Percentiles rank a stretch among this genome's conserved stretches.
Evolutionary conservation across 1,140 invertebrate genomes (phyloP).

Genomic region (Platyscapa corneri): DNA sequence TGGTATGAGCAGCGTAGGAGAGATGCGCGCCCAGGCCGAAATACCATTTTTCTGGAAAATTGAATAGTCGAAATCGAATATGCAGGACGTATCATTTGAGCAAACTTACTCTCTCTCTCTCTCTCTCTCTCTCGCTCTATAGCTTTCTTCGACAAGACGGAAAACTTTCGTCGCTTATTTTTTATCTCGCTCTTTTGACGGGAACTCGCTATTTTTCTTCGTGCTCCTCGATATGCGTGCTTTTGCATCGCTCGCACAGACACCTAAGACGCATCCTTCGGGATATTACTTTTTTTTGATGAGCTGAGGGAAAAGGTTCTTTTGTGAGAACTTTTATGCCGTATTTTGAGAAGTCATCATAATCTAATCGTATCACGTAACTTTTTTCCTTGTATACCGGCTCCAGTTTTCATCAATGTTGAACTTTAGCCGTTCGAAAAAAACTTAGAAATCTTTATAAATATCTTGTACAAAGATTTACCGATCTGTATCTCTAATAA

Average conservation of each 20-base stretch:
- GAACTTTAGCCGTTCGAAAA: background rate
- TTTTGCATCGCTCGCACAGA: constrained; percentile 30
- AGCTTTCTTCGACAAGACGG: background rate
- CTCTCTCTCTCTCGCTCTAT: constrained; percentile 1
- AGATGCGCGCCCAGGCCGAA: constrained; percentile 29
- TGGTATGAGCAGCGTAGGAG: background rate
- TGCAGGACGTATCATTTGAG: constrained; percentile 39
- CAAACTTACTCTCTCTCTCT: constrained; percentile 6
- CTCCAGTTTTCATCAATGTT: background rate
- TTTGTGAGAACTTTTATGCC: constrained; percentile 32
- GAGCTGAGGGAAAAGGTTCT: constrained; percentile 12
- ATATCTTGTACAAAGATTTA: too few species aligned
- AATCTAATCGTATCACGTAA: constrained; percentile 9
- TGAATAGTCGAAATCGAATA: constrained; percentile 70
- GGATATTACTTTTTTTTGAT: constrained; percentile 40
- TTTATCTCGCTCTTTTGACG: constrained; percentile 46
- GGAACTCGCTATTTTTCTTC: constrained; percentile 60
- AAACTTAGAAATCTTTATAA: background rate
- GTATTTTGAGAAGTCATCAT: constrained; percentile 34
- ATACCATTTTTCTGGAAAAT: constrained; percentile 69
- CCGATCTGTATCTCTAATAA: too few species aligned
- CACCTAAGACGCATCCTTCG: constrained; percentile 23
- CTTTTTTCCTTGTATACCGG: background rate
- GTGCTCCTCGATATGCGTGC: constrained; percentile 6
- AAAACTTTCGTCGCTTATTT: constrained; percentile 35